Base-by-base conservation (phyloP, 2,113 vertebrate genomes). In the Numenius arquata region DNA sequence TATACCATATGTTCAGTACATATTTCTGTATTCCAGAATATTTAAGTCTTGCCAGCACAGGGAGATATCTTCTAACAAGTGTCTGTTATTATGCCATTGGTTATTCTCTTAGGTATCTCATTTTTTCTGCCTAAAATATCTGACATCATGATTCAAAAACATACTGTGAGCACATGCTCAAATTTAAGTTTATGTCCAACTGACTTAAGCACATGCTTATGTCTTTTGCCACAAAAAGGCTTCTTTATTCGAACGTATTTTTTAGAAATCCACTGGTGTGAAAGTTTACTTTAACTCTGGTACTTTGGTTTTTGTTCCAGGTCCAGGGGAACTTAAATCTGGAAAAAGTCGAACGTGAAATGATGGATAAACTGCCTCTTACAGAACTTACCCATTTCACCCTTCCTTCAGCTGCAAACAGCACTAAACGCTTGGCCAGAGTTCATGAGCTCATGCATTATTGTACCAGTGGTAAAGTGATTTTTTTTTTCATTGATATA, bases 401-500 rank as follows among this genome's bases (percentile, higher is more conserved):
- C n/a, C 74, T 96, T 84, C 93, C 96, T 38, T 92, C 66, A 17
- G 20, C 95, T 19, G 96, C 97, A 90, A 95, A 86, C 40, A 97
- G 83, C 72, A 83, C 95, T 19, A 96, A 96, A 65, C 97, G 95
- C 84, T 97, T 98, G 88, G 97, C 98, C 36, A 74, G 97, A 58
- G 96, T 98, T 91, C 99, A 99, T 0, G 98, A 99, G 89, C 98
- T 99, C 15, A 98, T 98, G 92, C 98, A 98, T 94, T 98, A 98
- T 96, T 99, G 98, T 94, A 98, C 98, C 25, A 97, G 95, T 36
- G 99, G 99, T 99, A 94, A 98, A 80, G 59, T 65, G 4, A 38
- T 56, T 68, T 62, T 76, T 34, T 90, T 82, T 85, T 47, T 86
- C 66, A 81, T 55, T 84, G 17, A 63, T 81, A 53, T 7, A n/a